Evolutionary conservation across 2,113 vertebrate species (phyloP).

Genomic region (Enhydra lutris): DNA sequence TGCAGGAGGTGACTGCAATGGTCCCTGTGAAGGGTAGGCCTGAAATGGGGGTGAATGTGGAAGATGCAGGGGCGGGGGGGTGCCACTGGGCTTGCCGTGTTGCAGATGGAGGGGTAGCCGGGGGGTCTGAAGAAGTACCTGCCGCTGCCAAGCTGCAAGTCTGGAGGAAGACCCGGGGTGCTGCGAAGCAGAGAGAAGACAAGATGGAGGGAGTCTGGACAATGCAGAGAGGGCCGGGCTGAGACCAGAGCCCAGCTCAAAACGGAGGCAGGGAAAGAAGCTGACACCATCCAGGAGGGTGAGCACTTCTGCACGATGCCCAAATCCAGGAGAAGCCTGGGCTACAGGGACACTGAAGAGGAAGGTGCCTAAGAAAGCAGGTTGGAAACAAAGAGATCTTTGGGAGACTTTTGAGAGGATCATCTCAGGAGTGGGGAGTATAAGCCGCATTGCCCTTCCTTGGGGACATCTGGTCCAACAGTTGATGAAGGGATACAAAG

Average conservation of each 20-base stretch:
- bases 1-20: background rate
- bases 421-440: background rate
- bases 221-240: background rate
- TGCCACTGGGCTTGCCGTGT: background rate
- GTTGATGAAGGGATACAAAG: background rate
- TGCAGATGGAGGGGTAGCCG: no score
- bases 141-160: background rate
- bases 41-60: background rate
- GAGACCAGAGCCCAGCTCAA: background rate
- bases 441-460: background rate
- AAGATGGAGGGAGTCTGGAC: background rate
- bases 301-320: fast-evolving
- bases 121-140: background rate
- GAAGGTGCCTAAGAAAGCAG: background rate
- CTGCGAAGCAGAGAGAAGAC: background rate
- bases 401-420: background rate
- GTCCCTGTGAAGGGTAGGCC: background rate
- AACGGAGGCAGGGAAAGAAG: background rate
- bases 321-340: fast-evolving
- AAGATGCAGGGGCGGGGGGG: background rate
- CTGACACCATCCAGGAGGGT: background rate
- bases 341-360: background rate
- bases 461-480: background rate
- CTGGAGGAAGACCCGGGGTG: background rate
- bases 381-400: background rate